Percentiles rank a stretch among this genome's conserved stretches.
Evolutionary conservation across 2,113 vertebrate genomes (phyloP).

Genomic region (Zosterops borbonicus): DNA sequence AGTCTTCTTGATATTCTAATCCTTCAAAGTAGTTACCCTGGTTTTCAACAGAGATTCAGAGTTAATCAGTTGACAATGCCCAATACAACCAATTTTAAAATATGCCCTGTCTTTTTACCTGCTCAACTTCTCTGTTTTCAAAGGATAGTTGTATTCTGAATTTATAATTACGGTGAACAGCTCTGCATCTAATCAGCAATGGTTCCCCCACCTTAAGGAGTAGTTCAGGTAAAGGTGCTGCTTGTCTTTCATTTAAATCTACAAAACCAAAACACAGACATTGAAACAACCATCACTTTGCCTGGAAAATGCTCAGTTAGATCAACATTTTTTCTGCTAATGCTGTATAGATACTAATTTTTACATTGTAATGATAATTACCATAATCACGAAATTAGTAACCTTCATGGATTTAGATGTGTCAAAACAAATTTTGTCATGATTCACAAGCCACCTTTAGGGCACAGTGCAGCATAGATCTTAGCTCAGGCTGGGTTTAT

Average conservation of each 20-base stretch:
- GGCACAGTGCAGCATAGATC: not conserved
- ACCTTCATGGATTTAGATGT: not conserved
- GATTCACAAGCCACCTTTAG: not conserved
- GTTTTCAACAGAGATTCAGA: slow-evolving; percentile 53
- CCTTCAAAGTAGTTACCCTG: slow-evolving; percentile 57
- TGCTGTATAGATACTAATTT: not conserved
- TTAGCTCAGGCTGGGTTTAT: not conserved
- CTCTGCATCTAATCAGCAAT: slow-evolving; percentile 77
- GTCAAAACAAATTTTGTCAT: not conserved
- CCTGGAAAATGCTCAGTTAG: not conserved
- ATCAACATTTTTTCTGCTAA: not conserved
- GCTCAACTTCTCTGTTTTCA: slow-evolving; percentile 48
- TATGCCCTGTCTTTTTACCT: slow-evolving; percentile 53
- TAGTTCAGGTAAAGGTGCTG: slow-evolving; percentile 66
- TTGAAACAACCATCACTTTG: not conserved
- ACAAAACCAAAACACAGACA: slow-evolving; percentile 37
- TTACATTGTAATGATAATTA: not conserved
- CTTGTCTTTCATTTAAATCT: slow-evolving; percentile 71
- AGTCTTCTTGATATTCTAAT: slow-evolving; percentile 43
- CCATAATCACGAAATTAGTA: not conserved
- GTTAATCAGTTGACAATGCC: not conserved
- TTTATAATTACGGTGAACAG: slow-evolving; percentile 36
- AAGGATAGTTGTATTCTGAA: slow-evolving; percentile 61
- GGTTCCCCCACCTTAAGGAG: slow-evolving; percentile 76
- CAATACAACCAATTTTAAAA: not conserved